Evolutionary conservation across 1,140 invertebrate species (phyloP), one percentile per base, ranked within the genome.

Genomic region (Ptiloglossa arizonensis): DNA sequence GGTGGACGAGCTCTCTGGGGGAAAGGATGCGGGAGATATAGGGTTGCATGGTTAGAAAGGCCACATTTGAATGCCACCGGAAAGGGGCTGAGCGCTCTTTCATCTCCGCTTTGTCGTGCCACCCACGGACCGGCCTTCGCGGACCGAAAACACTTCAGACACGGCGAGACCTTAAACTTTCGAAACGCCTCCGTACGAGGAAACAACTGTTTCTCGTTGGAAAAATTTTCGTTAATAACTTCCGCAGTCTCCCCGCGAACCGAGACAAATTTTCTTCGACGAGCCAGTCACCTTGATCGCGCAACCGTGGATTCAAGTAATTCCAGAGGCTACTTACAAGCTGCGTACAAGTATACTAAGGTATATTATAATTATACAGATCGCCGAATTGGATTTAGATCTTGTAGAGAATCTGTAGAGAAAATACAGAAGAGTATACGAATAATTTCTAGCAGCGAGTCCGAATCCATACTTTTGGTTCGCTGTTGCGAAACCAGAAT

Each of bases 1-100:
- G 32, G 52, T 44, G 63, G 66, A 74, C 68, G 67, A 67, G 81
- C 75, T 32, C 27, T 13, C 29, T 32, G 80, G 44, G 79, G 80
- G 74, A 79, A 86, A 89, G 83, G 82, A 88, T 83, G 88, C 85
- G 81, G 83, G 80, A 88, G 85, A 87, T 87, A 90, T 88, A 86
- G 87, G 87, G 83, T 86, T 81, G 87, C 81, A 86, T 83, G 87
- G 80, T 85, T 89, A 84, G 82, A 83, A 86, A 89, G 87, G 88
- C 89, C 87, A 86, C 90, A 90, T 91, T 91, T 90, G 87, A 90
- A 91, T 91, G 83, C 86, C 87, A 78, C 73, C 83, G 78, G 84
- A 87, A 88, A 84, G 77, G 66, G 57, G 83, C 77, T 72, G 79
- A 74, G 73, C 73, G 80, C 82, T 86, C 89, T 90, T 90, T 90